Percentiles rank a stretch among this genome's conserved stretches.
Evolutionary conservation across 2,888 invertebrate species (phyloP).

Genomic region (Osmoderma eremita): DNA sequence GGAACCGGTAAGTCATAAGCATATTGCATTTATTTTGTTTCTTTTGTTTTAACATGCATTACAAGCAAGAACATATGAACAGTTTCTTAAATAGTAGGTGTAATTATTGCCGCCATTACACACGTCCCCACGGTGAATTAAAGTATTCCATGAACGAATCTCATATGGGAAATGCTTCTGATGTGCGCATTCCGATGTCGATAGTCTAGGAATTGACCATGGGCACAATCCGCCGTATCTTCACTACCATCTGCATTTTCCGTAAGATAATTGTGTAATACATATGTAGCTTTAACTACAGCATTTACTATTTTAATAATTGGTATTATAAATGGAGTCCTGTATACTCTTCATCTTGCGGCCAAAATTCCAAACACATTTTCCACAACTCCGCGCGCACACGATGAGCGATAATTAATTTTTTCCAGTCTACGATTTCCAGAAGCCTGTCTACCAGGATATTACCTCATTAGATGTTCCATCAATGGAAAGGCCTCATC

Average conservation of each 20-base stretch:
- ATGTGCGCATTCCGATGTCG: constrained; percentile 5
- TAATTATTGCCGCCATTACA: background rate
- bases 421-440: constrained; percentile 25
- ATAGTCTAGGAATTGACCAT: constrained; percentile 10
- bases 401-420: constrained; percentile 41
- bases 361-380: constrained; percentile 41
- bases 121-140: background rate
- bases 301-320: constrained; percentile 23
- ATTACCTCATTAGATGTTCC: too few relatives aligned
- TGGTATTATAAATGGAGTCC: constrained; percentile 25
- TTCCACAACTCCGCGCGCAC: constrained; percentile 40
- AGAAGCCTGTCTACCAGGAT: constrained; percentile 6
- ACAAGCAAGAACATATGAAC: constrained; percentile 1
- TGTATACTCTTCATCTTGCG: constrained; percentile 38
- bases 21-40: constrained; percentile 10
- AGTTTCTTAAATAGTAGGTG: constrained; percentile 6
- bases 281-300: constrained; percentile 35
- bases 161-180: constrained; percentile 1
- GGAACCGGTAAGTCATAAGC: constrained; percentile 5
- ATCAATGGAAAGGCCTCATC: too few relatives aligned
- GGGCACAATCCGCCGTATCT: background rate
- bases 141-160: constrained; percentile 15
- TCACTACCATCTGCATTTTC: constrained; percentile 9
- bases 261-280: too few relatives aligned
- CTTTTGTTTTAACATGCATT: constrained; percentile 1